A percentile compares a stretch with the other conserved stretches of the same genome.
Conservation (phyloP, 1,140 invertebrate species). For the Cotesia typhae region DNA sequence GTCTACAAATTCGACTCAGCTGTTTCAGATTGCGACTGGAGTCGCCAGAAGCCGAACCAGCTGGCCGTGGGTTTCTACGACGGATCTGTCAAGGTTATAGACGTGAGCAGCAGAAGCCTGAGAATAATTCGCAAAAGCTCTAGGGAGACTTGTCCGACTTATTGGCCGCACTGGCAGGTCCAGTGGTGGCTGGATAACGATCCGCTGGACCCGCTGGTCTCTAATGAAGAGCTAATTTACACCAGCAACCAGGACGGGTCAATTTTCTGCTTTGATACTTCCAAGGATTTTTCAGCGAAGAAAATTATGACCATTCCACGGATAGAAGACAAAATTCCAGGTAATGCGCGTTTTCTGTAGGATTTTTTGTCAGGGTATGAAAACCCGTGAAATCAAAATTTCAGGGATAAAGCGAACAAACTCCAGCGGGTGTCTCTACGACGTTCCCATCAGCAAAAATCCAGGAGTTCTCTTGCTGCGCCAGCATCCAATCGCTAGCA, state of each 20-base stretch:
- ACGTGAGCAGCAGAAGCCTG: constrained; percentile 69
- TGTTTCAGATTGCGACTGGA: constrained; percentile 79
- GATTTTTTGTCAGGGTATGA: too few species aligned
- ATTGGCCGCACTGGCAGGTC: constrained; percentile 75
- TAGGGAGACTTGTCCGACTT: constrained; percentile 66
- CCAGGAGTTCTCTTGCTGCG: constrained; percentile 71
- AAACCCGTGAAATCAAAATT: constrained; percentile 51
- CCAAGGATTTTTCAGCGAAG: constrained; percentile 66
- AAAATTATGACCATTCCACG: constrained; percentile 72
- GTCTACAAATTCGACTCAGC: constrained; percentile 74
- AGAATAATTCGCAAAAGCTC: constrained; percentile 66
- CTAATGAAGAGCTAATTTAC: constrained; percentile 52
- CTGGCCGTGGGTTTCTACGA: constrained; percentile 82
- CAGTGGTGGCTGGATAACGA: constrained; percentile 55
- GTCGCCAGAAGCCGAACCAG: constrained; percentile 73
- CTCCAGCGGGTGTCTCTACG: constrained; percentile 57
- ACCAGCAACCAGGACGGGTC: constrained; percentile 56
- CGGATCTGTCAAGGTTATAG: constrained; percentile 78
- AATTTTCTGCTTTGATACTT: constrained; percentile 47
- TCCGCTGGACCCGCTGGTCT: constrained; percentile 24
- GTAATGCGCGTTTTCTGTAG: too few species aligned
- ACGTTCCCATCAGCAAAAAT: constrained; percentile 67
- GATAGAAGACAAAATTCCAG: constrained; percentile 69
- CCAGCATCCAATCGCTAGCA: constrained; percentile 72
- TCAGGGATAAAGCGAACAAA: constrained; percentile 55